A percentile compares a stretch with the other conserved stretches of the same genome.
These are phyloP conservation scores for Phrynocephalus forsythii DNA, from an alignment of 2,797 vertebrate species.

Conservation along the genomic window DNA sequence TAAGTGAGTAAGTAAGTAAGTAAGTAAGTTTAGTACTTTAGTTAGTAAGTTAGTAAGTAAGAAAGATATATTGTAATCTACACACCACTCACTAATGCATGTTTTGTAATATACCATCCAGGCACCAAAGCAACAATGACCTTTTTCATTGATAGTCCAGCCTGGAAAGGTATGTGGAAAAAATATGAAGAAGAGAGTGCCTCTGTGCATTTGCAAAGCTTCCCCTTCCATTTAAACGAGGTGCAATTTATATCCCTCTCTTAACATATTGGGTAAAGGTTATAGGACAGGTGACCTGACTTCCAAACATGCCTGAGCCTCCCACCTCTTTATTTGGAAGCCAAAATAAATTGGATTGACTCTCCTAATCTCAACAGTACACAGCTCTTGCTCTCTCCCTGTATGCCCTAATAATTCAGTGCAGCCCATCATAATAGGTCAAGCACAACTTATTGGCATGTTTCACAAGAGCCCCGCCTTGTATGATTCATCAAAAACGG, in stretches of 20 bases:
- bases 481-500: constrained; percentile 19
- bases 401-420: background rate
- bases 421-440: background rate
- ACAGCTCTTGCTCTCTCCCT: no score
- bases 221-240: background rate
- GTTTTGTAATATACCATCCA: background rate
- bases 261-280: background rate
- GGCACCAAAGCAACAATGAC: background rate
- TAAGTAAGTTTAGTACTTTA: no score
- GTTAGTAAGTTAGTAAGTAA: no score
- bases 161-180: background rate
- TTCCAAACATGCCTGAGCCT: no score
- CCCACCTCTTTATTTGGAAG: no score
- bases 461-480: constrained; percentile 8
- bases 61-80: no score
- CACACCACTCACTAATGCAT: background rate
- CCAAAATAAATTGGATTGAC: background rate
- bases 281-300: no score
- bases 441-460: background rate
- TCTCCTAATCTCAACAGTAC: no score
- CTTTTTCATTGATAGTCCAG: background rate
- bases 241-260: background rate
- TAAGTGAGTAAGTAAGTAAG: background rate
- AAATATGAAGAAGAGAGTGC: background rate
- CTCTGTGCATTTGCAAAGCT: background rate